A percentile compares a stretch with the other conserved stretches of the same genome.
These are phyloP conservation scores for Diogma glabrata DNA, from an alignment of 2,888 invertebrate genomes.

Conservation along the genomic window DNA sequence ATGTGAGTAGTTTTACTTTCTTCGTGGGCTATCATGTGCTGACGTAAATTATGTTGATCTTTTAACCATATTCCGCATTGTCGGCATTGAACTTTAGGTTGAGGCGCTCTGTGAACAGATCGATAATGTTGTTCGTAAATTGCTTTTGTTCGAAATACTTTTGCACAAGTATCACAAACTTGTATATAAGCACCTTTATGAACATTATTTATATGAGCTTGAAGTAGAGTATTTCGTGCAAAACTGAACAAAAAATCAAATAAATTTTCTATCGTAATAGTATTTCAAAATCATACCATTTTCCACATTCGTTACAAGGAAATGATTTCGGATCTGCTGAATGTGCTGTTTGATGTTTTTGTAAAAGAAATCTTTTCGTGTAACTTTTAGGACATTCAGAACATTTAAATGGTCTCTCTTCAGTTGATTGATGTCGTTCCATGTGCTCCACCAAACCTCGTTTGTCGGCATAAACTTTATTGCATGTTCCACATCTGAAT, in stretches of 20 bases:
- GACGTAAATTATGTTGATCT: constrained; percentile 31
- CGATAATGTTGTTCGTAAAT: constrained; percentile 29
- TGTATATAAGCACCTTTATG: neutral
- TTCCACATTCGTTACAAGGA: neutral
- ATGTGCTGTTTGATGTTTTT: neutral
- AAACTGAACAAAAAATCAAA: constrained; percentile 28
- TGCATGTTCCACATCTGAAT: constrained; percentile 5
- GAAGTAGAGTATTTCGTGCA: constrained; percentile 26
- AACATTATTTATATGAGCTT: constrained; percentile 27
- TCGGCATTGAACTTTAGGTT: constrained; percentile 31
- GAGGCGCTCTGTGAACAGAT: constrained; percentile 28
- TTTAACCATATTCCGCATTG: constrained; percentile 34
- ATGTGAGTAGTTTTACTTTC: constrained; percentile 26
- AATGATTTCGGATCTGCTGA: constrained; percentile 9
- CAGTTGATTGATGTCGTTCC: neutral
- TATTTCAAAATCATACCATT: neutral
- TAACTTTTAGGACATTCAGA: neutral
- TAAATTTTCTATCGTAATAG: neutral
- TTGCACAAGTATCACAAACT: constrained; percentile 30
- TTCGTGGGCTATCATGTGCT: constrained; percentile 31
- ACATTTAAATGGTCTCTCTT: constrained; percentile 7
- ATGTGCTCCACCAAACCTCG: neutral
- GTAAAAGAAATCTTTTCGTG: neutral
- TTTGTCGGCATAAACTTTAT: constrained; percentile 5
- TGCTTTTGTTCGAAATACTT: constrained; percentile 30